Evolutionary conservation across 2,888 invertebrate genomes (phyloP).

Genomic region (Elaeidobius kamerunicus): DNA sequence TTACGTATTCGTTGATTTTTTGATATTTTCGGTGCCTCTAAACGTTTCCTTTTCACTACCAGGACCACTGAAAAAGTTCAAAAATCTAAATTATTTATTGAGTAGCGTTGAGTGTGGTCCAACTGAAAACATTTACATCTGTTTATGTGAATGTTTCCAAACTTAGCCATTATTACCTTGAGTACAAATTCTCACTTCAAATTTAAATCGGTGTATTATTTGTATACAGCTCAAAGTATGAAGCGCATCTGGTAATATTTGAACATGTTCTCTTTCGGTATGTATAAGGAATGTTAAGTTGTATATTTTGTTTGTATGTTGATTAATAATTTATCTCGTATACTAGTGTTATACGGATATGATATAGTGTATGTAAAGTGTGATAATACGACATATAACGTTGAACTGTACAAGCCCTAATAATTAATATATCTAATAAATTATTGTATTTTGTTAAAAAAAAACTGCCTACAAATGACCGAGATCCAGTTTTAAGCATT

Average conservation of each 20-base stretch:
- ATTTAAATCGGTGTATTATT: slow-evolving; percentile 9
- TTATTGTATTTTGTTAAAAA: too few relatives aligned
- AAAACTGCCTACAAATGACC: too few relatives aligned
- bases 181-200: slow-evolving; percentile 13
- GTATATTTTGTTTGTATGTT: slow-evolving; percentile 17
- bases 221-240: slow-evolving; percentile 2
- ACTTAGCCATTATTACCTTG: too few relatives aligned
- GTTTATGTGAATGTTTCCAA: too few relatives aligned
- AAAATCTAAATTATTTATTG: slow-evolving; percentile 12
- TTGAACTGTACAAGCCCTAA: neutral
- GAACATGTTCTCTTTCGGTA: neutral
- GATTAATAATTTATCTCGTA: slow-evolving; percentile 11
- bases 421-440: too few relatives aligned
- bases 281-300: slow-evolving; percentile 2
- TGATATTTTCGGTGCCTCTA: slow-evolving; percentile 11
- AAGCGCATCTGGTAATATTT: neutral
- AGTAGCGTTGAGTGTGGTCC: slow-evolving; percentile 11
- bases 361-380: slow-evolving; percentile 24
- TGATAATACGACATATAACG: slow-evolving; percentile 24
- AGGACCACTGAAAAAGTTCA: slow-evolving; percentile 2
- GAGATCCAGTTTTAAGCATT: too few relatives aligned
- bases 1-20: slow-evolving; percentile 11
- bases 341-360: slow-evolving; percentile 5
- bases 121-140: slow-evolving; percentile 6
- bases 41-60: too few relatives aligned